Evolutionary conservation across 2,797 vertebrate species (phyloP), one percentile per base, ranked within the genome.

Genomic region (Chrosomus eos): DNA sequence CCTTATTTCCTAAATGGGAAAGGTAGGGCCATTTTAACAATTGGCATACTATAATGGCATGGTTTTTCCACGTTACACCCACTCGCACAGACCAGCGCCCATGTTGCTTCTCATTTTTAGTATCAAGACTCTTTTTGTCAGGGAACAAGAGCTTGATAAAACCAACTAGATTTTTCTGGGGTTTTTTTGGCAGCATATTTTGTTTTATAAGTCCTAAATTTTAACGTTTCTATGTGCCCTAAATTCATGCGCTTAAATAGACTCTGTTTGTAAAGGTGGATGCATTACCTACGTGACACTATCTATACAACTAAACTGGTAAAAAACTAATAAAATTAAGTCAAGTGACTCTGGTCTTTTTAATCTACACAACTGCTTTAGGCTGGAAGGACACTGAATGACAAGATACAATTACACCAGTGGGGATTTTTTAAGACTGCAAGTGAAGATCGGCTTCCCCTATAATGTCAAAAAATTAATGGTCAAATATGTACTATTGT

Each of bases 1-100:
- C 55, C 36, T 62, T 77, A 77, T 77, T 62, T 77, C 75, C 53
- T 77, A 77, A 62, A 62, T 77, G 11, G 55, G 75, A 43, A 77
- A 77, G 75, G 75, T 62, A 62, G 36, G 1, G 75, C 55, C 0
- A 18, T 62, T 77, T 77, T 62, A 28, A 77, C 36, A 43, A 13
- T 43, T 62, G 75, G 36, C 55, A 0, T 40, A 26, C 55, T 40
- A 16, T 40, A 77, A 43, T n/a, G 51, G 51, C 51, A 58, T 76
- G 73, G n/a, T 77, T 77, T 77, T 77, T 43, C 53, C 55, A 77
- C 1, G 36, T 43, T 77, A 77, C 38, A 77, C 55, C 55, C 36
- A 77, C n/a, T 55, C 55, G 1, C 23, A 60, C 48, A 36, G 11
- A 55, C 31, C 48, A 55, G 31, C 71, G 6, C 31, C 5, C 51